Base-by-base conservation (phyloP, 1,140 invertebrate genomes). In the Drosophila oshimai region DNA sequence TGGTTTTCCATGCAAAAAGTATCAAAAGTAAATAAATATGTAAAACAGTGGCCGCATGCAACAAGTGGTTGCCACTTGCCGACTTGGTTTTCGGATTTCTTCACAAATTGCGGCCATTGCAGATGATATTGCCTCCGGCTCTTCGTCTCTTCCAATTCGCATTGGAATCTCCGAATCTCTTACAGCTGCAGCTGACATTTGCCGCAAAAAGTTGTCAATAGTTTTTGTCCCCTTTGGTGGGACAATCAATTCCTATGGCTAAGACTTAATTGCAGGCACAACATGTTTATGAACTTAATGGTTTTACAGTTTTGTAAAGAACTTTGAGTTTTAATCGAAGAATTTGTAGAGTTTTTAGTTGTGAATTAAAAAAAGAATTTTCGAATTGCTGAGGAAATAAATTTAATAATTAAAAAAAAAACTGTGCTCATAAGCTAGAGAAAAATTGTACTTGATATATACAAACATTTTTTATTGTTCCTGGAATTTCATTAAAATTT, bases 91-190 rank as follows among this genome's bases (percentile, higher is more conserved):
- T 41, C 26, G 22, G 55, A 71, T 71, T 72, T 72, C 54, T 45
- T 71, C 67, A 67, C 62, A 72, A 62, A 45, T 72, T 72, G 68
- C 45, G 68, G 68, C 68, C 54, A 51, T 61, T 51, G 68, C 67
- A 71, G 68, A 71, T 60, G 54, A n/a, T 18, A 61, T 61, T 44
- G 31, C 20, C 42, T 20, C 44, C 20, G 39, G 3, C 61, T n/a
- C 55, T 26, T 45, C n/a, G 24, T 12, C n/a, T 29, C 29, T 49
- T 4, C 20, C 18, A 17, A 44, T 1, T 44, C 13, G 28, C 1
- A 28, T 17, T 18, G 29, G 39, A 42, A 39, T 26, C 13, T 22
- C 10, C 1, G 18, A 3, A 2, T 26, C 3, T 26, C 39, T 26
- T 61, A n/a, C 24, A 20, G 12, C 17, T 17, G 26, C 33, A 18